Evolutionary conservation across 2,113 vertebrate genomes (phyloP).

Genomic region (Syrmaticus mikado): DNA sequence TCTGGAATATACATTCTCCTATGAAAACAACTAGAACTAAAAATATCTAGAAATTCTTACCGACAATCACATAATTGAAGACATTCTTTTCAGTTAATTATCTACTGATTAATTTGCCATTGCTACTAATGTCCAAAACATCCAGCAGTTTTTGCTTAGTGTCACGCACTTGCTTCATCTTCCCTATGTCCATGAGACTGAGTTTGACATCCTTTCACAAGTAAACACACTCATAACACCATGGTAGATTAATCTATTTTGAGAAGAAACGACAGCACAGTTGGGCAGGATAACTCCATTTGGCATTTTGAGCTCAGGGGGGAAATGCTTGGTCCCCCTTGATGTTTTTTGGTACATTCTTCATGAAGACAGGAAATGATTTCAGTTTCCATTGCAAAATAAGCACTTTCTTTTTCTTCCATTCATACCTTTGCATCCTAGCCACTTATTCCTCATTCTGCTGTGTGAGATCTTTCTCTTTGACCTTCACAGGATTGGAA

Average conservation of each 20-base stretch:
- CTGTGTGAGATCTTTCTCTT: background rate
- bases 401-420: background rate
- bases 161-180: background rate
- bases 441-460: background rate
- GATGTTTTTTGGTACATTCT: background rate
- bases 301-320: background rate
- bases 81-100: background rate
- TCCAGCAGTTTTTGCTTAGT: background rate
- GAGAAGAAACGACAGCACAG: background rate
- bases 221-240: background rate
- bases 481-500: background rate
- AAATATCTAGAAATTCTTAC: background rate
- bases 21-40: background rate
- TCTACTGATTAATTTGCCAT: background rate
- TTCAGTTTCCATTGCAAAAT: background rate
- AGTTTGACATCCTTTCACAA: background rate
- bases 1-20: background rate
- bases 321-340: background rate
- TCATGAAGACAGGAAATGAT: background rate
- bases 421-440: background rate
- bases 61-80: background rate
- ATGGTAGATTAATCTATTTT: background rate
- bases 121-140: background rate
- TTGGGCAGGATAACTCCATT: background rate
- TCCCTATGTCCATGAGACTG: background rate